Evolutionary conservation across 2,797 vertebrate genomes (phyloP).

Genomic region (Emys orbicularis): DNA sequence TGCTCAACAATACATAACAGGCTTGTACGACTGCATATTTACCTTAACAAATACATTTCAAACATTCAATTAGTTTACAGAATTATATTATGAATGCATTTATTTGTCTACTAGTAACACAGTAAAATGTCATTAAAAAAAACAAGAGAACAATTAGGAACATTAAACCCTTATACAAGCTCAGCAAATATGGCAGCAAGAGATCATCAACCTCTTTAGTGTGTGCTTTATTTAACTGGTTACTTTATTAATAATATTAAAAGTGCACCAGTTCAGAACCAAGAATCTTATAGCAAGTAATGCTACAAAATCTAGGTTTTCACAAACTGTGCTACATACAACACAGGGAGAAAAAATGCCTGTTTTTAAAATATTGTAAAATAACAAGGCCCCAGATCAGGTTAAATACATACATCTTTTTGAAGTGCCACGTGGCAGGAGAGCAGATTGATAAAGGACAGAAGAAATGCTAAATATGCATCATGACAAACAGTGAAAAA

Average conservation of each 20-base stretch:
- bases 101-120: background rate
- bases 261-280: background rate
- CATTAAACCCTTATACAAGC: background rate
- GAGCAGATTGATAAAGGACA: slow-evolving; percentile 82
- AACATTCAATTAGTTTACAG: background rate
- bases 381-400: slow-evolving; percentile 57
- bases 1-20: background rate
- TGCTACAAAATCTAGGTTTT: background rate
- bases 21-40: background rate
- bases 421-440: slow-evolving; percentile 76
- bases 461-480: slow-evolving; percentile 86
- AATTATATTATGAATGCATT: background rate
- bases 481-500: slow-evolving; percentile 93
- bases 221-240: background rate
- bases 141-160: background rate
- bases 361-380: slow-evolving; percentile 56
- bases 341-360: slow-evolving; percentile 43
- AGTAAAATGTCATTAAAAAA: background rate
- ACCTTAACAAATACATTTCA: rapidly evolving
- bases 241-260: background rate
- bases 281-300: background rate
- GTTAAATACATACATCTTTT: slow-evolving; percentile 86
- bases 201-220: background rate
- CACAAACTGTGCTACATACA: background rate
- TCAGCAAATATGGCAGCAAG: background rate